Conservation (phyloP, 2,888 invertebrate genomes). For the Aleiodes testaceus region DNA sequence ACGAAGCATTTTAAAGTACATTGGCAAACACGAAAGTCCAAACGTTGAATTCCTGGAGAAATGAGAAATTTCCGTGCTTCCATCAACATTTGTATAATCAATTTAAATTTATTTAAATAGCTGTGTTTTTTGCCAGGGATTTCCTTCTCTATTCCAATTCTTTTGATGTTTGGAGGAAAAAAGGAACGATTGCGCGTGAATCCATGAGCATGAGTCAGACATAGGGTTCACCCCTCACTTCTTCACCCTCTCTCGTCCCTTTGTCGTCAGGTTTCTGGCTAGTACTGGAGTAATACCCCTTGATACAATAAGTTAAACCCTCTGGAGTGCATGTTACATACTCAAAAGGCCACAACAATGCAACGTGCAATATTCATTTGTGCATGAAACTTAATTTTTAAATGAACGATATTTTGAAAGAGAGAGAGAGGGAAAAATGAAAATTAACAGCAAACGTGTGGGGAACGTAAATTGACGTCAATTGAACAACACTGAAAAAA, state of each 20-base stretch:
- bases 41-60: not conserved
- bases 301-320: constrained; percentile 11
- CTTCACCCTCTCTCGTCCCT: constrained; percentile 15
- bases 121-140: constrained; percentile 13
- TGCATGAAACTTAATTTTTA: constrained; percentile 3
- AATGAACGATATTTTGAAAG: not conserved
- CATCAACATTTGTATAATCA: no score
- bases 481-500: constrained; percentile 1
- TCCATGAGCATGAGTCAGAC: constrained; percentile 20
- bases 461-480: constrained; percentile 22
- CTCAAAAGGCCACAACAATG: constrained; percentile 22
- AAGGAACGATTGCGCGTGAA: constrained; percentile 39
- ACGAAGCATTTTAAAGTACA: no score
- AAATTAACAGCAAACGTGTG: not conserved
- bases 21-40: no score
- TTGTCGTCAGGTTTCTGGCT: constrained; percentile 20
- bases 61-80: not conserved
- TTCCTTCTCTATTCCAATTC: not conserved
- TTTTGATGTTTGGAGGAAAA: not conserved
- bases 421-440: no score
- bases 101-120: not conserved
- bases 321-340: constrained; percentile 23
- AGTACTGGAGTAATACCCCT: constrained; percentile 10
- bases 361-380: constrained; percentile 24
- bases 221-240: constrained; percentile 12